Percentiles rank a stretch among this genome's conserved stretches.
phyloP scores from a whole-genome alignment of 2,113 vertebrate species.

The Epinephelus fuscoguttatus region DNA sequence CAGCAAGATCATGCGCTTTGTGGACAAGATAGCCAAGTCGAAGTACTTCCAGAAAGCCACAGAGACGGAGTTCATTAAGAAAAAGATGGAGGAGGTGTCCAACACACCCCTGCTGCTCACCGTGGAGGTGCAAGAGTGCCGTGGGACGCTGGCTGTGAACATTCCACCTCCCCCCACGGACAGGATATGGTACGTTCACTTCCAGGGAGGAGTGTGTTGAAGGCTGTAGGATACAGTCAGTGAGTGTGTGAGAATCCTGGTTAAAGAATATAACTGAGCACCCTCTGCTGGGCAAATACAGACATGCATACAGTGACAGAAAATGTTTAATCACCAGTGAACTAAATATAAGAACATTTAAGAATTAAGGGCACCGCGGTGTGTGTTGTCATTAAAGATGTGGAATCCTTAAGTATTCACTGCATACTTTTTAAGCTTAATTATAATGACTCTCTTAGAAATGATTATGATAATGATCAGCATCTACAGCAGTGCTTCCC shows the following conservation, averaged over 20 bases:
- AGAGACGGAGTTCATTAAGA: constrained; percentile 99
- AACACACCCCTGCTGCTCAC: constrained; percentile 97
- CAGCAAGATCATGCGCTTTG: constrained; percentile 99
- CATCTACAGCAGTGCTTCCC: background rate
- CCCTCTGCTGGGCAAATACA: constrained; percentile 76
- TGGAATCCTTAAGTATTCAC: constrained; percentile 1
- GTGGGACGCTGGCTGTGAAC: constrained; percentile 94
- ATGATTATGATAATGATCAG: background rate
- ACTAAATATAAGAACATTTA: constrained; percentile 4
- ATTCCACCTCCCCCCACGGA: constrained; percentile 98
- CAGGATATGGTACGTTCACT: constrained; percentile 92
- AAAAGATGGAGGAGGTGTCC: constrained; percentile 99
- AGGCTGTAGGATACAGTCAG: background rate
- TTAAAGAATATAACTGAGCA: constrained; percentile 16
- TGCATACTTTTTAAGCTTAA: background rate
- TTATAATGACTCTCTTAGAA: background rate
- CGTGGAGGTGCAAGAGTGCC: constrained; percentile 97
- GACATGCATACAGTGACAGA: constrained; percentile 1
- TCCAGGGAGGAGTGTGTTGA: constrained; percentile 15
- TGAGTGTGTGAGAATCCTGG: background rate
- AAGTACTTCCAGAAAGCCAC: constrained; percentile 99
- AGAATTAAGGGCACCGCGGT: constrained; percentile 10
- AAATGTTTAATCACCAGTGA: background rate
- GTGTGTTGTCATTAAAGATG: background rate
- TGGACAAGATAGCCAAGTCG: constrained; percentile 99